Conservation (phyloP, 2,888 invertebrate genomes). For the Hetaerina titia region DNA sequence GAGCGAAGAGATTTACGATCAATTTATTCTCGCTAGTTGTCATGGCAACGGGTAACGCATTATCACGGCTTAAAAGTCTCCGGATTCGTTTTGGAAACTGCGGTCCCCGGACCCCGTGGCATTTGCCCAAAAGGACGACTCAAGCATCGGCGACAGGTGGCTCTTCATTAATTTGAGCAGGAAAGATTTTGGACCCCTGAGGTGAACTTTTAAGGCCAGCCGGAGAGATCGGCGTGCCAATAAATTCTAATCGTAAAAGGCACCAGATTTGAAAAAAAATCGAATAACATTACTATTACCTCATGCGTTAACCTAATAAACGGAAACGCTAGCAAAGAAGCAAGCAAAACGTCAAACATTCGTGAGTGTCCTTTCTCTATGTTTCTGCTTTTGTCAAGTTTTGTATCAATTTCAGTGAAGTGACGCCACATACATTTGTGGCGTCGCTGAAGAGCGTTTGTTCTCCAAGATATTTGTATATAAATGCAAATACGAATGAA, state of each 20-base stretch:
- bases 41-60: not conserved
- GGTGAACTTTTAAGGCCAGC: not conserved
- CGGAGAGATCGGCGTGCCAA: not conserved
- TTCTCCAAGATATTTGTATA: too few relatives aligned
- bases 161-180: constrained; percentile 16
- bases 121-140: not conserved
- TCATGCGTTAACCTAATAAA: not conserved
- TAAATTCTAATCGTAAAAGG: not conserved
- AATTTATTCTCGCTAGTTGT: constrained; percentile 28
- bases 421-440: too few relatives aligned
- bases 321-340: too few relatives aligned
- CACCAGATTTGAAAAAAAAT: not conserved
- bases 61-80: not conserved
- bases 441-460: too few relatives aligned
- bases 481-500: too few relatives aligned
- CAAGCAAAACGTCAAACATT: too few relatives aligned
- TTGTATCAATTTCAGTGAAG: too few relatives aligned
- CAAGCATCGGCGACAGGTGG: not conserved
- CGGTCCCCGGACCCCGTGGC: not conserved
- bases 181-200: not conserved
- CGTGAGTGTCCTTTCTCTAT: too few relatives aligned
- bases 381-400: too few relatives aligned
- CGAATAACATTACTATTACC: not conserved
- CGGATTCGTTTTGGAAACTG: not conserved
- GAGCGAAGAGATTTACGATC: not conserved